phyloP scores from a whole-genome alignment of 1,140 invertebrate species.

The Drosophila pseudoobscura region DNA sequence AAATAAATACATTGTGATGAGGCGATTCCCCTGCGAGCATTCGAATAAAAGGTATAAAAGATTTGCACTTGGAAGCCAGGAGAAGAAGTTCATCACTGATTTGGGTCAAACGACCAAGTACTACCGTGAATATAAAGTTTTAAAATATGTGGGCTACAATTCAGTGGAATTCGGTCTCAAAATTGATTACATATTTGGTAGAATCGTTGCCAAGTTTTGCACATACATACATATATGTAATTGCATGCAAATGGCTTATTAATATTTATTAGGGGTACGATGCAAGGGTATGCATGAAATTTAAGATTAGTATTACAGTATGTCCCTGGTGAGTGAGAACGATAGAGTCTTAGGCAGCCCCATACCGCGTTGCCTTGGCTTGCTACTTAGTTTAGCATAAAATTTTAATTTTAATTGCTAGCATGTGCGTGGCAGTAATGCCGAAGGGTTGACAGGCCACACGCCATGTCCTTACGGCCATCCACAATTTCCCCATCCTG shows the following conservation, averaged over 20 bases:
- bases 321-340: constrained; percentile 13
- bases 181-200: background rate
- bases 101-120: no score
- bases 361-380: constrained; percentile 47
- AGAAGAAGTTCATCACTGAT: no score
- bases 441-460: constrained; percentile 42
- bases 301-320: constrained; percentile 42
- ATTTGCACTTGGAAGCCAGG: no score
- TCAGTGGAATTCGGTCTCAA: no score
- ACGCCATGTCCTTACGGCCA: constrained; percentile 23
- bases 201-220: constrained; percentile 20
- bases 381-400: constrained; percentile 80
- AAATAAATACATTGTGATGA: constrained; percentile 40
- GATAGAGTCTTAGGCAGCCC: background rate
- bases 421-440: constrained; percentile 73
- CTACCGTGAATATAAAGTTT: no score
- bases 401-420: constrained; percentile 82
- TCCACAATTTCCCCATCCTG: background rate
- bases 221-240: constrained; percentile 26
- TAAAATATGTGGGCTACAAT: no score
- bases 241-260: constrained; percentile 65
- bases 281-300: constrained; percentile 46
- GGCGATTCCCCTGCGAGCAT: constrained; percentile 15
- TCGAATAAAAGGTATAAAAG: background rate
- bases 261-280: constrained; percentile 60